phyloP scores from a whole-genome alignment of 2,797 vertebrate genomes.

The Chrosomus eos region DNA sequence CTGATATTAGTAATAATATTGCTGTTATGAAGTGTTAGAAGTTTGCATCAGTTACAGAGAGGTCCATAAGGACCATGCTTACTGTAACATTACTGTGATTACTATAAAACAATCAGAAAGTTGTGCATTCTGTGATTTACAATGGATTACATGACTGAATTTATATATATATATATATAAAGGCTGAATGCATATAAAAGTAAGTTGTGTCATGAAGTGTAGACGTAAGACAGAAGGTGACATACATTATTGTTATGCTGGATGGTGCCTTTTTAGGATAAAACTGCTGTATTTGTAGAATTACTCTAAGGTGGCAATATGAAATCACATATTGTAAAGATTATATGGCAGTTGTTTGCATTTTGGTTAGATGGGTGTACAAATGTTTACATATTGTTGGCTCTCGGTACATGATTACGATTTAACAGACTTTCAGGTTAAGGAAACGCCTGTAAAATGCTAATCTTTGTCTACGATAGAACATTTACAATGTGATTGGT shows the following conservation, averaged over 20 bases:
- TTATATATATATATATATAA: no score
- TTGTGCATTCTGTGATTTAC: neutral
- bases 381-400: conserved; percentile 76
- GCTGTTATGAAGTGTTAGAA: neutral
- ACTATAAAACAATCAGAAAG: neutral
- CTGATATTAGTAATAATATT: neutral
- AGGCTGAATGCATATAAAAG: neutral
- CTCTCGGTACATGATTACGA: conserved; percentile 81
- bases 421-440: conserved; percentile 79
- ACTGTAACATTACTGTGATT: neutral
- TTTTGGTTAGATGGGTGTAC: conserved; percentile 68
- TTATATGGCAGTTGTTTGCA: conserved; percentile 70
- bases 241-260: neutral
- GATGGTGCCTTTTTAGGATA: neutral
- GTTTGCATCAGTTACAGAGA: neutral
- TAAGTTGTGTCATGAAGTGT: neutral
- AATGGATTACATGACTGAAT: neutral
- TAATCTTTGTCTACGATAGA: conserved; percentile 78
- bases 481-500: conserved; percentile 76
- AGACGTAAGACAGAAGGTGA: neutral
- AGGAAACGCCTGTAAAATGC: conserved; percentile 81
- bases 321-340: conserved; percentile 68
- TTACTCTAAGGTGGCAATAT: conserved; percentile 54
- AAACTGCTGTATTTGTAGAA: neutral
- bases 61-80: neutral